Conservation (phyloP, 1,140 invertebrate species). For the Centruroides sculpturatus region DNA sequence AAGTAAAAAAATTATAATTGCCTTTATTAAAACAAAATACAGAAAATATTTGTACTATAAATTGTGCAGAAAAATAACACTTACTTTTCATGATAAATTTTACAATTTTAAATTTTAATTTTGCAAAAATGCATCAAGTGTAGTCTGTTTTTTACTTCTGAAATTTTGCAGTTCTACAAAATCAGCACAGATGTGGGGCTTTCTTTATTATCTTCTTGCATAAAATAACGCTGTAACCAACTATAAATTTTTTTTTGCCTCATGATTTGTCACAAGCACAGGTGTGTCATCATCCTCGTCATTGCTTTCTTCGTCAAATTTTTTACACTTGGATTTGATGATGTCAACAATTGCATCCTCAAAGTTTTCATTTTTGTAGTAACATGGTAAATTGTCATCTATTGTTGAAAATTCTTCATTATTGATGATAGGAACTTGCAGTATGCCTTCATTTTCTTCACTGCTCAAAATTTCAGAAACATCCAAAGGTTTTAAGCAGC, state of each 20-base stretch:
- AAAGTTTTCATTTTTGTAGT: not conserved
- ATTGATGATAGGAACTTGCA: not conserved
- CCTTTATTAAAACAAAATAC: too few species aligned
- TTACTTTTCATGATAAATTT: too few species aligned
- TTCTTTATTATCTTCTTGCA: not conserved
- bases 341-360: not conserved
- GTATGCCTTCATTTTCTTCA: not conserved
- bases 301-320: not conserved
- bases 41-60: too few species aligned
- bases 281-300: not conserved
- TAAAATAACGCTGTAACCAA: not conserved
- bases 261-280: not conserved
- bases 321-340: not conserved
- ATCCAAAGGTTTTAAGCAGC: not conserved
- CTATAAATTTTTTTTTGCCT: not conserved
- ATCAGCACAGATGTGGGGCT: not conserved
- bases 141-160: too few species aligned
- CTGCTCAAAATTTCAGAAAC: not conserved
- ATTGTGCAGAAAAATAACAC: too few species aligned
- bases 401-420: not conserved
- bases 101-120: too few species aligned
- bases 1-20: too few species aligned
- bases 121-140: too few species aligned
- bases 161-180: not conserved
- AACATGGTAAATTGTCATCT: not conserved